phyloP scores from a whole-genome alignment of 2,888 invertebrate genomes.

The Dinocampus coccinellae region DNA sequence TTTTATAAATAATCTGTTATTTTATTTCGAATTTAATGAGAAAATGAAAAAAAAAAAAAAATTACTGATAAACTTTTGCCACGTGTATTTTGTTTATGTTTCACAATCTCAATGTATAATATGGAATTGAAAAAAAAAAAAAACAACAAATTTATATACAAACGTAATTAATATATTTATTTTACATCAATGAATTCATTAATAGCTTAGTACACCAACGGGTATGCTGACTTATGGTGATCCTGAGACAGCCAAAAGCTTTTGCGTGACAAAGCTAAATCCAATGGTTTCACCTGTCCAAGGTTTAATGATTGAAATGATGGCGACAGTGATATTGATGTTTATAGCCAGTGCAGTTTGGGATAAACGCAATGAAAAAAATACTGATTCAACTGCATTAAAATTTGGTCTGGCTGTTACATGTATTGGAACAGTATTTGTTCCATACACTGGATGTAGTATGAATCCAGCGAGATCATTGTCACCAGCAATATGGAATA shows the following conservation, averaged over 20 bases:
- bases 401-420: constrained; percentile 68
- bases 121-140: background rate
- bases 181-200: constrained; percentile 3
- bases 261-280: constrained; percentile 64
- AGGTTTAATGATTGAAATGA: constrained; percentile 64
- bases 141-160: background rate
- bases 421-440: constrained; percentile 63
- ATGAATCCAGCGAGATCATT: constrained; percentile 78
- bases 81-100: background rate
- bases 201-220: constrained; percentile 59
- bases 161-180: background rate
- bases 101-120: background rate
- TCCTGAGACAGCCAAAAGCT: constrained; percentile 36
- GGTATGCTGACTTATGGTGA: constrained; percentile 42
- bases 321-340: constrained; percentile 65
- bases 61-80: background rate
- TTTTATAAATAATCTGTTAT: background rate
- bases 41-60: background rate
- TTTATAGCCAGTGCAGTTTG: constrained; percentile 66
- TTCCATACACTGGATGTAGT: constrained; percentile 76
- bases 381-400: constrained; percentile 65
- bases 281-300: constrained; percentile 54
- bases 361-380: constrained; percentile 65
- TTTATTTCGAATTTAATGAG: background rate
- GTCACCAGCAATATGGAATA: constrained; percentile 67